Evolutionary conservation across 2,113 vertebrate genomes (phyloP).

Genomic region (Tapirus terrestris): DNA sequence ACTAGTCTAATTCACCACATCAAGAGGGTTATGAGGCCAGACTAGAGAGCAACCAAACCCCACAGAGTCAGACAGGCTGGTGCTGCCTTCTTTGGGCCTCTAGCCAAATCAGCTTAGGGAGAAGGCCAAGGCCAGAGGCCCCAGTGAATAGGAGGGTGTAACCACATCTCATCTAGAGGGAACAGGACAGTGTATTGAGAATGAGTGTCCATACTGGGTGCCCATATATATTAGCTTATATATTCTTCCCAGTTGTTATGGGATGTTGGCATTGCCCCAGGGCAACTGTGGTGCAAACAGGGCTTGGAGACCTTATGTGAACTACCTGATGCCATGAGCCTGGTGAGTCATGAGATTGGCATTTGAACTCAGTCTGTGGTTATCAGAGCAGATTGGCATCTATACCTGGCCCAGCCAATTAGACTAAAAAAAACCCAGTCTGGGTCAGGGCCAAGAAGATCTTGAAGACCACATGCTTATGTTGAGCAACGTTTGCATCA

Average conservation of each 20-base stretch:
- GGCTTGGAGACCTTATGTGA: background rate
- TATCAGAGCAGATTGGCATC: background rate
- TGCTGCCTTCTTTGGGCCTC: slow-evolving; percentile 52
- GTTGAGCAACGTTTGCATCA: background rate
- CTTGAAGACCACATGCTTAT: background rate
- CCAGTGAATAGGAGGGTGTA: background rate
- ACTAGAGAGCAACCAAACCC: background rate
- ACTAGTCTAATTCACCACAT: background rate
- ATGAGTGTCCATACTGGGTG: background rate
- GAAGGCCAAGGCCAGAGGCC: background rate
- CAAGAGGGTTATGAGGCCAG: background rate
- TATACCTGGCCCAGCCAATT: background rate
- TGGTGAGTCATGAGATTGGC: background rate
- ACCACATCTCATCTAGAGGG: background rate
- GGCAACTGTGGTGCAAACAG: background rate
- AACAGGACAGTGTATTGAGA: background rate
- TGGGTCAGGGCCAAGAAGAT: background rate
- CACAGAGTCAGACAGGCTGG: background rate
- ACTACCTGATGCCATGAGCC: background rate
- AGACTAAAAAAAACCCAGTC: background rate
- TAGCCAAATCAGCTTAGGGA: slow-evolving; percentile 24
- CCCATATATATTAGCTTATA: background rate
- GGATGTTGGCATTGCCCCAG: background rate
- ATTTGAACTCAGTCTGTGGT: background rate
- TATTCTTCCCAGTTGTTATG: background rate